Conservation (phyloP, 2,113 vertebrate species). For the Blennius ocellaris region DNA sequence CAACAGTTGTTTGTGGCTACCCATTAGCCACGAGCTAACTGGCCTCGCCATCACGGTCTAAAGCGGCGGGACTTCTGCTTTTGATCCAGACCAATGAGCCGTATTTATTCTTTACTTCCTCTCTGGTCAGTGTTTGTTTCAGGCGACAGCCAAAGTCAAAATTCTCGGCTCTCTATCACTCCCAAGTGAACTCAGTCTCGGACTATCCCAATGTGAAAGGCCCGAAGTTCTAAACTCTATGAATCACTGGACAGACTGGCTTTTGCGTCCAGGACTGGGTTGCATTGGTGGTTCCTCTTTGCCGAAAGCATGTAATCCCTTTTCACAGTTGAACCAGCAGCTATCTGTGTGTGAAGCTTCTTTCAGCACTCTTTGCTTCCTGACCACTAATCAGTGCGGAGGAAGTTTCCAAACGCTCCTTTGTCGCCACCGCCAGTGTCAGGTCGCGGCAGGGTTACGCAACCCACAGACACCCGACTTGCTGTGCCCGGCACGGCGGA, state of each 20-base stretch:
- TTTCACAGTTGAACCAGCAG: constrained; percentile 13
- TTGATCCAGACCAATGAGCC: no score
- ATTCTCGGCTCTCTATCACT: no score
- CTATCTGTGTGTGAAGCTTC: constrained; percentile 12
- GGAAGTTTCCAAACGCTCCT: constrained; percentile 37
- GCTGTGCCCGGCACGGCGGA: constrained; percentile 30
- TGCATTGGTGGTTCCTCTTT: constrained; percentile 2
- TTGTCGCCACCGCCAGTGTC: constrained; percentile 39
- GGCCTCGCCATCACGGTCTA: no score
- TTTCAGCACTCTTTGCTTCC: constrained; percentile 27
- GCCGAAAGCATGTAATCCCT: constrained; percentile 27
- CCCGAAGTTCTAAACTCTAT: not conserved
- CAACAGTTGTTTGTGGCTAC: no score
- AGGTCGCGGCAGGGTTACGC: constrained; percentile 39
- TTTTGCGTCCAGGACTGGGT: not conserved
- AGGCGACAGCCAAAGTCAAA: no score
- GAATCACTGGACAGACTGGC: not conserved
- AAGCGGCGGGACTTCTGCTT: no score
- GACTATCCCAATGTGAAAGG: no score
- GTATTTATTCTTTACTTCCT: no score
- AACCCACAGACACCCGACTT: constrained; percentile 19
- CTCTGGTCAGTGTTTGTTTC: no score
- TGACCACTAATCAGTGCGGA: constrained; percentile 33
- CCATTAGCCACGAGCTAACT: no score
- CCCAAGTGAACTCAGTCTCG: no score